These are phyloP conservation scores for Trachurus trachurus DNA, from an alignment of 2,797 vertebrate species.

Conservation along the genomic window DNA sequence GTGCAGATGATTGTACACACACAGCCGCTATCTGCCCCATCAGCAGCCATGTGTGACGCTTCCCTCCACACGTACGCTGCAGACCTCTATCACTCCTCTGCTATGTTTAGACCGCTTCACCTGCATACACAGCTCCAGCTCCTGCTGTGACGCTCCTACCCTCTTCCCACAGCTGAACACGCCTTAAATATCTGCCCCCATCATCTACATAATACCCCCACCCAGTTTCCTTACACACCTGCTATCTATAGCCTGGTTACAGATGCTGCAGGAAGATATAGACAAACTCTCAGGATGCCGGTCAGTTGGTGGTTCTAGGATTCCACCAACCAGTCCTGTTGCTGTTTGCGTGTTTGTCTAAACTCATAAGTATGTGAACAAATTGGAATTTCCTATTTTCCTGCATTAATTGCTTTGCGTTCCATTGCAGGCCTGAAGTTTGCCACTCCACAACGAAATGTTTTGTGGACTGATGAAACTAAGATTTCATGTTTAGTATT, in stretches of 20 bases:
- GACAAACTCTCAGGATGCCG: neutral
- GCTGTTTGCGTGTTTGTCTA: neutral
- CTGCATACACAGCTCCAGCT: slow-evolving; percentile 48
- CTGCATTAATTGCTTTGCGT: too few relatives aligned
- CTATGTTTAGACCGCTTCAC: slow-evolving; percentile 65
- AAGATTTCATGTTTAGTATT: too few relatives aligned
- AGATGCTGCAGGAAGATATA: slow-evolving; percentile 46
- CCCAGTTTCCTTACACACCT: slow-evolving; percentile 46
- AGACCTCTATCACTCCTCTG: slow-evolving; percentile 44
- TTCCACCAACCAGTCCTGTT: too few relatives aligned
- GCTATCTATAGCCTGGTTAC: slow-evolving; percentile 47
- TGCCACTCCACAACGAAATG: too few relatives aligned
- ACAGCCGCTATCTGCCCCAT: slow-evolving; percentile 27
- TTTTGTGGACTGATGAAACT: too few relatives aligned
- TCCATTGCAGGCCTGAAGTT: too few relatives aligned
- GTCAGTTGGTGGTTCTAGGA: neutral
- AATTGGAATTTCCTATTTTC: too few relatives aligned
- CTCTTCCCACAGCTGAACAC: slow-evolving; percentile 25
- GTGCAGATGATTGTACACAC: slow-evolving; percentile 13
- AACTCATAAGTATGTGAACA: neutral
- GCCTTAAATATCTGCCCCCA: slow-evolving; percentile 49
- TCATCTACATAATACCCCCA: slow-evolving; percentile 46
- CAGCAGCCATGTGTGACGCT: slow-evolving; percentile 42
- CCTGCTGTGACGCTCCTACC: neutral
- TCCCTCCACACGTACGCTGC: slow-evolving; percentile 58